Percentiles rank a stretch among this genome's conserved stretches.
Evolutionary conservation across 2,888 invertebrate species (phyloP).

Genomic region (Phyllotreta striolata): DNA sequence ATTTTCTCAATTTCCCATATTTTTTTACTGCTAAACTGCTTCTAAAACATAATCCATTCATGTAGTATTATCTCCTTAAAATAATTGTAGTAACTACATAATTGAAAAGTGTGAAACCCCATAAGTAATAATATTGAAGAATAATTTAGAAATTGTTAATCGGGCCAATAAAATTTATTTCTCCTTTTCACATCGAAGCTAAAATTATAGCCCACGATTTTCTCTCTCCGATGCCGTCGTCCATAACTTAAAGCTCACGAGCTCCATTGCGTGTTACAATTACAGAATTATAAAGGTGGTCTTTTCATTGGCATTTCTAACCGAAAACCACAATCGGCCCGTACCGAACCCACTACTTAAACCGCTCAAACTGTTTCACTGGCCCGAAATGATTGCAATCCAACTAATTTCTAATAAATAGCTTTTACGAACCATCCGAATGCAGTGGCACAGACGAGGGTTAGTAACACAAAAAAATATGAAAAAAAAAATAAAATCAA

Average conservation of each 20-base stretch:
- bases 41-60: no score
- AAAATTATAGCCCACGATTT: background rate
- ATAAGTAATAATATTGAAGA: background rate
- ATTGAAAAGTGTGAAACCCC: no score
- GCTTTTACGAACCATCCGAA: slow-evolving; percentile 57
- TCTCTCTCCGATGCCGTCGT: slow-evolving; percentile 12
- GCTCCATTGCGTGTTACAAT: slow-evolving; percentile 36
- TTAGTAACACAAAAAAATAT: no score
- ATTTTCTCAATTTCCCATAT: no score
- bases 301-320: slow-evolving; percentile 14
- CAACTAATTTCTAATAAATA: slow-evolving; percentile 69
- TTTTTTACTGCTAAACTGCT: no score
- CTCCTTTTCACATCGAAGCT: background rate
- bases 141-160: slow-evolving; percentile 1
- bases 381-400: slow-evolving; percentile 66
- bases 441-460: background rate
- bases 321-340: slow-evolving; percentile 45
- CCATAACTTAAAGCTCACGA: slow-evolving; percentile 29
- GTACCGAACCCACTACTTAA: slow-evolving; percentile 45
- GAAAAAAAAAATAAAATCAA: no score
- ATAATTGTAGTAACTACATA: no score
- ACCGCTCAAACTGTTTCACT: slow-evolving; percentile 44
- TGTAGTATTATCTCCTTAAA: no score
- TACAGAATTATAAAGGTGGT: slow-evolving; percentile 28
- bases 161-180: no score